These are phyloP conservation scores for Athene cunicularia DNA, from an alignment of 2,113 vertebrate genomes.

Conservation along the genomic window DNA sequence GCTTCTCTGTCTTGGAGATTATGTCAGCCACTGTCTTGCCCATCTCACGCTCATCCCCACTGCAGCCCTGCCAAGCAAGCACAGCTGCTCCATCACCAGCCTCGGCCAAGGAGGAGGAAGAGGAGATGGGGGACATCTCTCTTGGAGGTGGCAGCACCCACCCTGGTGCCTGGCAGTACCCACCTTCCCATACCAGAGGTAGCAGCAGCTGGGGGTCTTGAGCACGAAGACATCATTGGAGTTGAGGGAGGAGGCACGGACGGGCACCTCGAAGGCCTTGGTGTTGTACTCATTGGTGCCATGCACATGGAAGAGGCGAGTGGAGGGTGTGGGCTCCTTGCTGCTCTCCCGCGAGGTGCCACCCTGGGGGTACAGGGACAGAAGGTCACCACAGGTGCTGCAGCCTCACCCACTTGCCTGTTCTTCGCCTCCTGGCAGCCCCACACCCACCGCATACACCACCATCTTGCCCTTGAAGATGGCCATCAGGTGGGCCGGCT, in stretches of 20 bases:
- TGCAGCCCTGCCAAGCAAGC: conserved; percentile 79
- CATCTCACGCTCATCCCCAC: conserved; percentile 87
- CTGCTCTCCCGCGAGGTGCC: conserved; percentile 71
- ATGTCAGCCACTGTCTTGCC: conserved; percentile 81
- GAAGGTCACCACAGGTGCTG: neutral
- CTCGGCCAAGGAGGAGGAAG: neutral
- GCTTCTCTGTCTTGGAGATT: conserved; percentile 84
- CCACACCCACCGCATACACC: conserved; percentile 78
- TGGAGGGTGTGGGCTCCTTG: conserved; percentile 41
- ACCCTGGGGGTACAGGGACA: conserved; percentile 58
- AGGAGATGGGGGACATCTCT: neutral
- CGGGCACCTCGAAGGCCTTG: conserved; percentile 82
- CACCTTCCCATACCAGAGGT: conserved; percentile 90
- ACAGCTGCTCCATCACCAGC: neutral
- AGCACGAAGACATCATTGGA: conserved; percentile 90
- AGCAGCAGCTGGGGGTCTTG: conserved; percentile 81
- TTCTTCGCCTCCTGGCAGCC: accelerated
- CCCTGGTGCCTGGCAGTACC: accelerated
- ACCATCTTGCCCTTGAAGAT: conserved; percentile 90
- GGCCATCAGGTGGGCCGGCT: conserved; percentile 86
- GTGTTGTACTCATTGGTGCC: conserved; percentile 83
- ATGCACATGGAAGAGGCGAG: conserved; percentile 82
- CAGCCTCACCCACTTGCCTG: accelerated
- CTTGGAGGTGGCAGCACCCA: no score
- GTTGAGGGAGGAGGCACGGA: conserved; percentile 80